Conservation (phyloP, 2,113 vertebrate genomes). For the Nasalis larvatus region DNA sequence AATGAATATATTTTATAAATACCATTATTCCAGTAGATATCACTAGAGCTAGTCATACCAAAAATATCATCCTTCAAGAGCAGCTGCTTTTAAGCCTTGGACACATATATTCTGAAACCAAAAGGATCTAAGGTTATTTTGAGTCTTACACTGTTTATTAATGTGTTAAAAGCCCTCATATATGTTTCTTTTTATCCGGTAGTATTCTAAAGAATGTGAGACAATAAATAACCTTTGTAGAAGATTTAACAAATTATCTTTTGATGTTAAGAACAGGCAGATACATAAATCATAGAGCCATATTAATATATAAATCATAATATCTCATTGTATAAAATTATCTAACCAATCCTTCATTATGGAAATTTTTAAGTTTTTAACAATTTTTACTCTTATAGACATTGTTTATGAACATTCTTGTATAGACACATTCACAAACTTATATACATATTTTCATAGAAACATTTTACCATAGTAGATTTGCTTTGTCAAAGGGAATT, state of each 20-base stretch:
- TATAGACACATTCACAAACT: neutral
- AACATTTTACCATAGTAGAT: neutral
- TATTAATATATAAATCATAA: neutral
- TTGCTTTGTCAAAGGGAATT: neutral
- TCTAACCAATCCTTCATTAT: neutral
- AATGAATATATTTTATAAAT: neutral
- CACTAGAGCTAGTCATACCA: accelerated
- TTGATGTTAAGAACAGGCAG: neutral
- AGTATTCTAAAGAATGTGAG: neutral
- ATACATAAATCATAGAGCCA: neutral
- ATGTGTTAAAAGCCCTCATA: neutral
- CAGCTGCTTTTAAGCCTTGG: neutral
- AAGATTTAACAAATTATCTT: neutral
- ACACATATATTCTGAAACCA: neutral
- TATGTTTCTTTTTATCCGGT: neutral
- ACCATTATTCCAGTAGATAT: neutral
- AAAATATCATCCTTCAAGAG: neutral
- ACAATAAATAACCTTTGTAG: neutral
- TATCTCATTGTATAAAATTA: neutral
- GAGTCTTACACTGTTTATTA: neutral
- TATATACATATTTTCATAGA: neutral
- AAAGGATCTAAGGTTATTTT: neutral
- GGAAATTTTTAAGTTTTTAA: neutral
- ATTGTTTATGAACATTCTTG: neutral
- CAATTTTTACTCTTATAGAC: neutral